A percentile compares a stretch with the other conserved stretches of the same genome.
Conservation (phyloP, 2,797 vertebrate species). For the Onychomys leucogaster region DNA sequence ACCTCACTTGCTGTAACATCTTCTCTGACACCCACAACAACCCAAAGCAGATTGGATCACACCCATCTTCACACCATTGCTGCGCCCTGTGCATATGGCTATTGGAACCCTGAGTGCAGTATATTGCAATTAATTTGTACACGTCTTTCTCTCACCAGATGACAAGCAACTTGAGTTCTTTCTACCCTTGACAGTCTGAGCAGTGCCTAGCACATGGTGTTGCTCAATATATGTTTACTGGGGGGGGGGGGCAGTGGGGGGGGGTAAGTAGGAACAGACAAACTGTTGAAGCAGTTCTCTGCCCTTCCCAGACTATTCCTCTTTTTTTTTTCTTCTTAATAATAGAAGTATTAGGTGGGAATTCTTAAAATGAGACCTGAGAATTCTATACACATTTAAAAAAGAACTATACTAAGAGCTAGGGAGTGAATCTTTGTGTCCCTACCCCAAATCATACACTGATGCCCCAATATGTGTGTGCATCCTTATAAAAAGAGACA, state of each 20-base stretch:
- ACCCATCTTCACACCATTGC: neutral
- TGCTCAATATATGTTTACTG: neutral
- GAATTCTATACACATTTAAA: neutral
- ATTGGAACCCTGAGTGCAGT: neutral
- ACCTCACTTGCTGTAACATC: conserved; percentile 4
- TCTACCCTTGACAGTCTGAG: neutral
- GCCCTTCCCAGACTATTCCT: neutral
- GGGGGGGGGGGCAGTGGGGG: neutral
- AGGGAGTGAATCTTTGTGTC: neutral
- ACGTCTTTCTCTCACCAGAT: neutral
- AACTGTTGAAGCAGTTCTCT: neutral
- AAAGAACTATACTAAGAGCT: neutral
- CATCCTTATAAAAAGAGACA: neutral
- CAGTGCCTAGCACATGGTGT: neutral
- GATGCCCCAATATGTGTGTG: neutral
- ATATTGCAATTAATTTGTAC: neutral
- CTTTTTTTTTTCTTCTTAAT: neutral
- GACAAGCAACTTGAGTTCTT: neutral
- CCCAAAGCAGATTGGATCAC: conserved; percentile 13
- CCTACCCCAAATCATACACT: neutral
- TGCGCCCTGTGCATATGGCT: neutral
- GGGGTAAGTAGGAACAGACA: neutral
- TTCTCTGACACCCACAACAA: neutral
- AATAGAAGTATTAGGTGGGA: neutral
- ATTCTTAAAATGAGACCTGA: neutral